Conservation (phyloP, 2,797 vertebrate genomes). For the Steatocranus sp. region DNA sequence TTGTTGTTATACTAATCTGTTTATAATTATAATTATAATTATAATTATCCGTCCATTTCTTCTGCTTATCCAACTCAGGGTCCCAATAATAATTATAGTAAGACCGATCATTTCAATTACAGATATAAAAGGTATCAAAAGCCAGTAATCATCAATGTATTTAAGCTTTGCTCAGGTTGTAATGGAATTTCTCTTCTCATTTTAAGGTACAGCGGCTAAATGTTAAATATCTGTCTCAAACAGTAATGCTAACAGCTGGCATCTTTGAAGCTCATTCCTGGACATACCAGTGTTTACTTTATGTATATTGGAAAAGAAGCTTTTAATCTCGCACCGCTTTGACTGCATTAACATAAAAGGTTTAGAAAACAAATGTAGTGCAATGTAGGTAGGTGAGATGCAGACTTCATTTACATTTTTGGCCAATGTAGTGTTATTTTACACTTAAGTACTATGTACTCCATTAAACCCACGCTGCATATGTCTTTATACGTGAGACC, state of each 20-base stretch:
- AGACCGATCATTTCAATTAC: neutral
- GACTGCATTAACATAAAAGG: neutral
- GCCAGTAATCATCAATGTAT: neutral
- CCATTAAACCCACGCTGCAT: constrained; percentile 21
- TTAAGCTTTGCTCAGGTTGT: neutral
- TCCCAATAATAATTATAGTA: neutral
- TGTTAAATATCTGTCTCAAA: neutral
- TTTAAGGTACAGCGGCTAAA: neutral
- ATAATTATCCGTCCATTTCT: neutral
- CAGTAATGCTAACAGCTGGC: neutral
- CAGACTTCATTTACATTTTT: neutral
- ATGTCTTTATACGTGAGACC: neutral
- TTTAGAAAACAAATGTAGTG: neutral
- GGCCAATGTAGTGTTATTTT: neutral
- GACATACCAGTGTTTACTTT: neutral
- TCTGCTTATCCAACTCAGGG: neutral
- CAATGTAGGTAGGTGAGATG: neutral
- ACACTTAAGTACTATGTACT: neutral
- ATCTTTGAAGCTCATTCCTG: neutral
- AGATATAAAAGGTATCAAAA: neutral
- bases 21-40: neutral
- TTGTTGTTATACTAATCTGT: neutral
- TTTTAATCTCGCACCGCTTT: neutral
- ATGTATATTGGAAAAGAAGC: neutral
- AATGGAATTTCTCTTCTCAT: neutral